Evolutionary conservation across 2,888 invertebrate species (phyloP), one percentile per base, ranked within the genome.

Genomic region (Xiphydria camelus): DNA sequence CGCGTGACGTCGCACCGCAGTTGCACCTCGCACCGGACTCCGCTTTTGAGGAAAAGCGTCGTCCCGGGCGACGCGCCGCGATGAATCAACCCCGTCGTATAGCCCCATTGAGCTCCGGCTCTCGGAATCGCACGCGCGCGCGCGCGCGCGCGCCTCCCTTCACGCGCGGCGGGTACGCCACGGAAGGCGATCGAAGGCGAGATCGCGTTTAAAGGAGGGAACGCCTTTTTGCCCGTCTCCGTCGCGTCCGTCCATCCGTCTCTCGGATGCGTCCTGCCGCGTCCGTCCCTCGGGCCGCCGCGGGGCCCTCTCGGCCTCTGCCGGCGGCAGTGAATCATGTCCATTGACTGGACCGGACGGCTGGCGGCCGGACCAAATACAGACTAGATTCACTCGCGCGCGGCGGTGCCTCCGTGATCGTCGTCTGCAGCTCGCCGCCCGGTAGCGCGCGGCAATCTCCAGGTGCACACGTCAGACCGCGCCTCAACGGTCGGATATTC

Each of bases 371-470:
- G 67, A 64, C 68, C 68, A 69, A 67, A 64, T 65, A 67, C 64
- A 69, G 68, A 67, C 64, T 64, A 66, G 65, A 68, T 66, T 68
- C 67, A 65, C 68, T 68, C 58, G 64, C 50, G 51, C n/a, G n/a
- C n/a, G n/a, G n/a, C n/a, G n/a, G n/a, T n/a, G n/a, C n/a, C n/a
- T n/a, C n/a, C n/a, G n/a, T n/a, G n/a, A n/a, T n/a, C n/a, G n/a
- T n/a, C n/a, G n/a, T n/a, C n/a, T n/a, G n/a, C n/a, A n/a, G n/a
- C n/a, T n/a, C n/a, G n/a, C n/a, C n/a, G n/a, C n/a, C n/a, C n/a
- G n/a, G n/a, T n/a, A n/a, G n/a, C n/a, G n/a, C n/a, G n/a, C n/a
- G n/a, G n/a, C n/a, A n/a, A n/a, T n/a, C n/a, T n/a, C n/a, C n/a
- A n/a, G n/a, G n/a, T n/a, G n/a, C n/a, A n/a, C n/a, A n/a, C n/a